phyloP scores from a whole-genome alignment of 2,797 vertebrate species.

The Platyrinchus mystaceus region DNA sequence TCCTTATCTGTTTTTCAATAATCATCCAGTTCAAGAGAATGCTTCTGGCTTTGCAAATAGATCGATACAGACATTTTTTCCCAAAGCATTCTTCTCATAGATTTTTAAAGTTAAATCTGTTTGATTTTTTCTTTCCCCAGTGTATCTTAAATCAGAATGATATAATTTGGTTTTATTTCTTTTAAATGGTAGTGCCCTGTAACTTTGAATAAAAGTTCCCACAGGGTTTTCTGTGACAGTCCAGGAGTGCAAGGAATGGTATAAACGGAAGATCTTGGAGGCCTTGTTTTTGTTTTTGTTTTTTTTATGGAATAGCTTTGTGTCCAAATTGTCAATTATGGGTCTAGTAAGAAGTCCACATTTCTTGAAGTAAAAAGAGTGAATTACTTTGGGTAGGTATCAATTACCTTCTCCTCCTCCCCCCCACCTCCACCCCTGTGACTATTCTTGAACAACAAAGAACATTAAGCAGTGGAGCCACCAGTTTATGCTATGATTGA shows the following conservation, averaged over 20 bases:
- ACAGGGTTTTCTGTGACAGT: not conserved
- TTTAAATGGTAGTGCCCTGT: not conserved
- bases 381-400: not conserved
- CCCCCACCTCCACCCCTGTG: fast-evolving
- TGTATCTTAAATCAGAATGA: not conserved
- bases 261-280: not conserved
- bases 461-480: not conserved
- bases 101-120: not conserved
- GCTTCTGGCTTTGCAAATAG: not conserved
- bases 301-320: not conserved
- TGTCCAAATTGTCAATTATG: not conserved
- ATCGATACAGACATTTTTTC: not conserved
- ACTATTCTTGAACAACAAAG: not conserved
- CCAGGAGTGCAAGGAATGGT: not conserved
- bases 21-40: not conserved
- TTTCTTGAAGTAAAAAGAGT: not conserved
- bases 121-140: not conserved
- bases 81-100: not conserved
- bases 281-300: not conserved
- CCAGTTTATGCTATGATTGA: not conserved
- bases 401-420: not conserved
- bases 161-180: not conserved
- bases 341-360: not conserved
- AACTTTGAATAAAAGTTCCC: not conserved
- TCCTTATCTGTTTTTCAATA: not conserved